Percentiles rank a stretch among this genome's conserved stretches.
Evolutionary conservation across 2,888 invertebrate species (phyloP).

Genomic region (Thalpophila matura): DNA sequence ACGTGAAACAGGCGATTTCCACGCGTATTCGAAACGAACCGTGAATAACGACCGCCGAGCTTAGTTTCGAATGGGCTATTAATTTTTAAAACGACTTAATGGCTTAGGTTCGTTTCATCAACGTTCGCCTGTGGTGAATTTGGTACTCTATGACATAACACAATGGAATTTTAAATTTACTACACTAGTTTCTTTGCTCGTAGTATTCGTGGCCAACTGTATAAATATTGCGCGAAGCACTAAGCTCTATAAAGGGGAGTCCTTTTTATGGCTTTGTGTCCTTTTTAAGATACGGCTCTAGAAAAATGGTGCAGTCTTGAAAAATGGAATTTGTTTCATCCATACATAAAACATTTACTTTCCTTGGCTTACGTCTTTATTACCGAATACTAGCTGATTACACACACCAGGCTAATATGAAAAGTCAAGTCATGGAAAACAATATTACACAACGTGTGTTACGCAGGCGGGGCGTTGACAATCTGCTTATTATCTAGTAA

Average conservation of each 20-base stretch:
- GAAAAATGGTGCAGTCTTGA: no score
- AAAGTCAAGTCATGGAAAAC: conserved; percentile 12
- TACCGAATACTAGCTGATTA: background rate
- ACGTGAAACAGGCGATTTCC: conserved; percentile 69
- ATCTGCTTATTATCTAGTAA: conserved; percentile 23
- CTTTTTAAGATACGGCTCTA: no score
- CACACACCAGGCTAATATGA: background rate
- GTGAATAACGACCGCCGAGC: conserved; percentile 59
- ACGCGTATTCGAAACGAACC: conserved; percentile 64
- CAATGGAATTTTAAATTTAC: conserved; percentile 37
- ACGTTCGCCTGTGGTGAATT: conserved; percentile 33
- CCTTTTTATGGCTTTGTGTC: conserved; percentile 9
- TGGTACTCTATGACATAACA: conserved; percentile 22
- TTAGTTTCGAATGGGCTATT: conserved; percentile 62
- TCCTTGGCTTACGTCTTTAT: no score
- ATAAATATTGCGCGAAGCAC: conserved; percentile 29
- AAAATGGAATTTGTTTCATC: conserved; percentile 1
- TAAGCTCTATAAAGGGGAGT: conserved; percentile 11
- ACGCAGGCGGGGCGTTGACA: conserved; percentile 5
- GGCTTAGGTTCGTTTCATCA: conserved; percentile 43
- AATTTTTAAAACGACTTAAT: conserved; percentile 56
- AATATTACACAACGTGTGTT: conserved; percentile 23
- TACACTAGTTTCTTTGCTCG: conserved; percentile 1
- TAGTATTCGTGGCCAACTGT: conserved; percentile 25
- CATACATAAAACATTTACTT: background rate